Base-by-base conservation (phyloP, 2,888 invertebrate species). In the Xanthia togata region DNA sequence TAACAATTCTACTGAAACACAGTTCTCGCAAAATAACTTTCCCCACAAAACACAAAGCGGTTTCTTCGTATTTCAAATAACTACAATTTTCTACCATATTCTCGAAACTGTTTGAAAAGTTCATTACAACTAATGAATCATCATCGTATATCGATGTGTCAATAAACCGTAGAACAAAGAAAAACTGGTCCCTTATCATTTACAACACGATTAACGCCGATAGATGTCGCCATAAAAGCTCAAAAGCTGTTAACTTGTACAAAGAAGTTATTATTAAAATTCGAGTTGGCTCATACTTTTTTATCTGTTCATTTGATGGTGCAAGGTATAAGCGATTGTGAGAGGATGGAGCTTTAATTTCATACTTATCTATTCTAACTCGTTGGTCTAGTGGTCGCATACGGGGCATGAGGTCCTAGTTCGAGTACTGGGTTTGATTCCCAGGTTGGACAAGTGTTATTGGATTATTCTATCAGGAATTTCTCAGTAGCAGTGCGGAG, bases 191-290 rank as follows among this genome's bases (percentile, higher is more conserved):
- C 79, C 89, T 94, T 95, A 95, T 94, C 94, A 87, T 86, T 93
- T 91, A 93, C 92, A 91, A 80, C 83, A 89, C 88, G 87, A 89
- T 89, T 88, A 88, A 83, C 83, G 53, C 79, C 83, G 80, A 85
- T 89, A 86, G 82, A 89, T 88, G 86, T 89, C 91, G 88, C 90
- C 93, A 91, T 94, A 89, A 88, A 87, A 81, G 93, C 92, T 93
- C 79, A 86, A 88, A 86, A 89, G 89, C 91, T 92, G 87, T 88
- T 88, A 90, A 90, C 88, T 86, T 86, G 88, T 91, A 95, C 94
- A 94, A 95, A 94, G 93, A 90, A 92, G 92, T 93, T 93, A 93
- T 94, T 94, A 94, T 93, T 94, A 93, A 92, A 92, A 92, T 92
- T 93, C 90, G 41, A 86, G 93, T 93, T 92, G 90, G 92, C 90